phyloP scores from a whole-genome alignment of 2,797 vertebrate genomes.

The Pangasius sanitwongsei region DNA sequence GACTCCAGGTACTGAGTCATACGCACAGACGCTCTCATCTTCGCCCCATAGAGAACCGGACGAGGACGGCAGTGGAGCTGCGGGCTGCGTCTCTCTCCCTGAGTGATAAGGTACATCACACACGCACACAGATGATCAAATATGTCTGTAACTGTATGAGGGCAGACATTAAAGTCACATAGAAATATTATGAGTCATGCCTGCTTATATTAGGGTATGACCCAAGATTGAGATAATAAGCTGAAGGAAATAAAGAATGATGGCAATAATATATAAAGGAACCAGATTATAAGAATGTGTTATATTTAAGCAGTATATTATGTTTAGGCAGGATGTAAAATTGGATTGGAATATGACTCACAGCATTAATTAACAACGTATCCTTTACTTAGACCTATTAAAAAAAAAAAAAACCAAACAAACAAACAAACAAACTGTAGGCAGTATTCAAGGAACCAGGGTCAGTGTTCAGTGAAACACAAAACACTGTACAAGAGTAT shows the following conservation, averaged over 20 bases:
- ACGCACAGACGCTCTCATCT: slow-evolving; percentile 95
- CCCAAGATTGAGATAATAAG: neutral
- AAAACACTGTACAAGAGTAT: neutral
- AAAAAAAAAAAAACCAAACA: too few species aligned
- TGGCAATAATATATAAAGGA: neutral
- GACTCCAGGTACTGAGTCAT: slow-evolving; percentile 98
- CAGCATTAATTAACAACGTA: neutral
- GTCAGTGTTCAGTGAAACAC: slow-evolving; percentile 1
- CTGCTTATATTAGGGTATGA: neutral
- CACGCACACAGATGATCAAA: neutral
- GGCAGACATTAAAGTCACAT: neutral
- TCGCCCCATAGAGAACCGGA: slow-evolving; percentile 84
- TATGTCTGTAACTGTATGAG: neutral
- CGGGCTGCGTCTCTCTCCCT: slow-evolving; percentile 91
- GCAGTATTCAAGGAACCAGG: neutral
- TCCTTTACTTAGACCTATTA: neutral
- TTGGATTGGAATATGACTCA: neutral
- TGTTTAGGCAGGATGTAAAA: neutral
- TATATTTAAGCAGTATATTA: neutral
- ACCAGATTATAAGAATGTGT: neutral
- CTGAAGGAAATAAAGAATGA: neutral
- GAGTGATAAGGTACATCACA: slow-evolving; percentile 12
- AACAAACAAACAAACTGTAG: neutral
- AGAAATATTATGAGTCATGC: slow-evolving; percentile 4
- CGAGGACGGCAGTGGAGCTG: slow-evolving; percentile 85